Evolutionary conservation across 2,113 vertebrate species (phyloP), one percentile per base, ranked within the genome.

Genomic region (Ginglymostoma cirratum): DNA sequence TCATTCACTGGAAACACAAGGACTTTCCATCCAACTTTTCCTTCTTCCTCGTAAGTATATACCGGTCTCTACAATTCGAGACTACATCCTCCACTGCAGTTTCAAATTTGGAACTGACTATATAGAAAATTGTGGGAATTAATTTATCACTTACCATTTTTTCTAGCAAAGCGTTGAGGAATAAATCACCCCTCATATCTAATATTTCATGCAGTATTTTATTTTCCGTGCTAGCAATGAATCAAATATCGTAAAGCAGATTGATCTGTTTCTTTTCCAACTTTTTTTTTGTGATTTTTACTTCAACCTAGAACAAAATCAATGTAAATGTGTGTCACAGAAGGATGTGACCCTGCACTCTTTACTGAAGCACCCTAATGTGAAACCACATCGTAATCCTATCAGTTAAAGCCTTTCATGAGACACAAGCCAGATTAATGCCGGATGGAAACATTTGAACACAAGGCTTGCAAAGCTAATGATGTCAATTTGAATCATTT

Each of bases 401-500:
- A 89, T 89, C 86, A 89, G 48, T 89, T 45, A 55, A 52, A 89
- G 45, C 48, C 45, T 52, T 55, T 27, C 86, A 89, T 27, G 86
- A 87, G 85, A 52, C 48, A 87, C 85, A 48, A 87, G 45, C 48
- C 24, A 89, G 86, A 89, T 89, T 89, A 89, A 89, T 55, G 86
- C 86, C 45, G 45, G 48, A 89, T 55, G 86, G 48, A 89, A 89
- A 55, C 48, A 30, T 89, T 30, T 89, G 24, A 30, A 89, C 86
- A 55, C 86, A 55, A 55, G 6, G 27, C 24, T 52, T 52, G 24
- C 48, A 89, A 30, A 30, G 48, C 45, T 55, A 87, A 52, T 55
- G 85, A 87, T 87, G 48, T 27, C 45, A 30, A 87, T 87, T 52
- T 45, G 45, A 87, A 55, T 52, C 2, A 55, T 87, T 87, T 87